Base-by-base conservation (phyloP, 2,888 invertebrate species). In the Hirtodrosophila histrioides region DNA sequence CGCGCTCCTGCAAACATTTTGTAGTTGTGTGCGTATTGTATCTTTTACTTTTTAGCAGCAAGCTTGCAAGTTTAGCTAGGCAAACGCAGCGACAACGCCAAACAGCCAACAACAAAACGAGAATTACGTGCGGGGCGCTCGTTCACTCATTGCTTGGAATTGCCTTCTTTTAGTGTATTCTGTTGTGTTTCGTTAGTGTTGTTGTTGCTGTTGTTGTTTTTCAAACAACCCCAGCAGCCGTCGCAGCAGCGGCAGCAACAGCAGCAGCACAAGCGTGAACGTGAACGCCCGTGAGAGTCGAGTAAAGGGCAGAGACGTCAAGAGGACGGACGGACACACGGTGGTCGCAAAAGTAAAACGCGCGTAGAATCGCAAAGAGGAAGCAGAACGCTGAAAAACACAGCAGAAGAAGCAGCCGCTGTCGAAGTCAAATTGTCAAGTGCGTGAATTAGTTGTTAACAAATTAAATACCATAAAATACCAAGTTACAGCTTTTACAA, bases 1-100 rank as follows among this genome's bases (percentile, higher is more conserved):
- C 70, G 44, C 65, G 83, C 78, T 82, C 79, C 85, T 79, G 75
- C 80, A 79, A 82, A 83, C 86, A 79, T 82, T 82, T 53, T 56
- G 35, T 45, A 37, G 11, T 23, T 48, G 41, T 72, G 61, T 57
- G 75, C 58, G 69, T 84, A 57, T 82, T 77, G 82, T 86, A 83
- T 82, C 80, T 82, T 86, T 82, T 83, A 82, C 80, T 82, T 86
- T 82, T 82, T 78, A 73, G 84, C 80, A 73, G 80, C 83, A 60
- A 80, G 83, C 75, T 76, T 75, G 75, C 69, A 75, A 75, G 74
- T 75, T 75, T 75, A 57, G 75, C 49, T 75, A 68, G 74, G 53
- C 75, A 75, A 75, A 75, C 75, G 75, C 73, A 75, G 53, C 76
- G 75, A 58, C 83, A 80, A 77, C 79, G 83, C 70, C 78, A 79